Base-by-base conservation (phyloP, 2,113 vertebrate species). In the Ictalurus punctatus region DNA sequence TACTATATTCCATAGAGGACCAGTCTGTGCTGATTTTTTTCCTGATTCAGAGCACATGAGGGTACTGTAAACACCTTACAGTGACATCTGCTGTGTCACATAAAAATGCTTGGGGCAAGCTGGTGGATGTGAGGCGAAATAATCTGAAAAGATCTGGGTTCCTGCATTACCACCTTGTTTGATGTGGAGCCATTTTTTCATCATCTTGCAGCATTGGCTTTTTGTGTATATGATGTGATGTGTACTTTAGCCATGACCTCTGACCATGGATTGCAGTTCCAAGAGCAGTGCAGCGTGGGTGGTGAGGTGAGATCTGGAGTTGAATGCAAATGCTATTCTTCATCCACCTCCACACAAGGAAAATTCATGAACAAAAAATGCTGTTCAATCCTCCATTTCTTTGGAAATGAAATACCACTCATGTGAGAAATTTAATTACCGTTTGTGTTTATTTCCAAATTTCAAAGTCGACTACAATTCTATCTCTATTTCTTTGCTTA, bases 281-380 rank as follows among this genome's bases (percentile, higher is more conserved):
- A 63, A 84, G 88, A 74, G 85, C 88, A 73, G 80, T 7, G 54
- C 27, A 74, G 58, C 17, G 12, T 87, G 85, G 85, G 37, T 61
- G 54, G 34, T 40, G 21, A 86, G 13, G 73, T 63, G 37, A 54
- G 40, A 44, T 63, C 3, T 87, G 40, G 23, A 34, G 76, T 80
- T 4, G 30, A 17, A 61, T 7, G 65, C 19, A 56, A 76, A 76
- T 27, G 23, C 73, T 44, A 27, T 69, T 37, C 16, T 83, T 9
- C 14, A 73, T 79, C 74, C 25, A 52, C 44, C 74, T 40, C 40
- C 23, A 78, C 23, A 27, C 23, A 14, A 27, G 74, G 12, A 52
- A 78, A 27, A 52, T 5, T 34, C 37, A 74, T 78, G 74, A 78
- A 78, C 21, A 27, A 25, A 78, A 25, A 48, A 27, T 52, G 34